Base-by-base conservation (phyloP, 2,113 vertebrate species). In the Oryctolagus cuniculus region DNA sequence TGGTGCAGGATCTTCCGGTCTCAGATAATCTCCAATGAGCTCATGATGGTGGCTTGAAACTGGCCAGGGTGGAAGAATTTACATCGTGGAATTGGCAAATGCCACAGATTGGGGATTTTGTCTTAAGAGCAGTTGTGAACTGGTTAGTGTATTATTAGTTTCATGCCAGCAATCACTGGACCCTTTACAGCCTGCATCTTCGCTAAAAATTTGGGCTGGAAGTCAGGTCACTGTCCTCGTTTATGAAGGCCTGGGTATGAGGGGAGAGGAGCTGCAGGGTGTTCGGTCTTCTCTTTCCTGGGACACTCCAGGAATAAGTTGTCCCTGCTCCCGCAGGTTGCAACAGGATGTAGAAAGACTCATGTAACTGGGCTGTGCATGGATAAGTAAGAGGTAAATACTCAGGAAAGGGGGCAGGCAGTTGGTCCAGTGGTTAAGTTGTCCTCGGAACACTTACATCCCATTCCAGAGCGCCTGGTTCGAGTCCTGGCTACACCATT, bases 361-460 rank as follows among this genome's bases (percentile, higher is more conserved):
- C 10, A 49, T 61, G 7, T 8, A 7, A 21, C 34, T 36, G 27
- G 36, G 49, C 72, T 66, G 6, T 31, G 27, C 1, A 34, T 49
- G n/a, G 4, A 34, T 5, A 51, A 49, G 27, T n/a, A 25, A 51
- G 9, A 12, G 0, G 13, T 2, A 25, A 0, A 5, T 19, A n/a
- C 49, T 16, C 31, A 17, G 53, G 10, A 31, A 82, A 55, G 25
- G 74, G 10, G 55, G 10, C 13, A 17, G 55, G 19, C 55, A 58
- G 55, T 58, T 58, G 55, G 55, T 58, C 15, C 55, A 44, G 15
- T 58, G 55, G 55, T 19, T 58, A 3, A 58, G 17, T 19, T 58
- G 55, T 58, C 6, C 55, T 58, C 19, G 55, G 55, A 19, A 58
- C 55, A 58, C 55, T 17, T 10, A 58, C 15, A 58, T 17, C 44